phyloP scores from a whole-genome alignment of 2,888 invertebrate species.

The Morpho deidamia region DNA sequence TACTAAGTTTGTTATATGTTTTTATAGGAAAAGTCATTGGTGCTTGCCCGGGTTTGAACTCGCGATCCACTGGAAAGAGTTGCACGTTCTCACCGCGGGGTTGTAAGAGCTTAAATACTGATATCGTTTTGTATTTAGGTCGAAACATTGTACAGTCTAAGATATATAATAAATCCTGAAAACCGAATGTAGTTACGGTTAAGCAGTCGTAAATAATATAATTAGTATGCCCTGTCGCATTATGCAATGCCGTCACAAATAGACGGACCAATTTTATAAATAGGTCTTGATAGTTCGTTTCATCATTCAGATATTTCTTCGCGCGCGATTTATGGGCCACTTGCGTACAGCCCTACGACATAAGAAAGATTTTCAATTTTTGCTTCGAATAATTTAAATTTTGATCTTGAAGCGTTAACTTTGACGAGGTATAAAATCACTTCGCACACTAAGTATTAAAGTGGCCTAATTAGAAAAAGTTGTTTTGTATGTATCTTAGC shows the following conservation, averaged over 20 bases:
- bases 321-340: conserved; percentile 21
- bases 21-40: no score
- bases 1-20: no score
- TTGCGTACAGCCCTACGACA: conserved; percentile 3
- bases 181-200: conserved; percentile 24
- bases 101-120: no score
- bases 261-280: conserved; percentile 30
- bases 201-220: conserved; percentile 42
- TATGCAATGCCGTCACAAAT: conserved; percentile 37
- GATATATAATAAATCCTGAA: conserved; percentile 4
- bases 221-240: conserved; percentile 42
- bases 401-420: no score
- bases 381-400: no score
- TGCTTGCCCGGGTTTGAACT: no score
- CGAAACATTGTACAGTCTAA: conserved; percentile 1
- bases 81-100: no score
- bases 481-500: no score
- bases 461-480: no score
- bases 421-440: no score
- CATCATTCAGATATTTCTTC: conserved; percentile 28
- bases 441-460: no score
- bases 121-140: conserved; percentile 2
- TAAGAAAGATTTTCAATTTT: conserved; percentile 1
- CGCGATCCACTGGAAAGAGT: no score
- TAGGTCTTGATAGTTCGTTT: conserved; percentile 31